These are phyloP conservation scores for Lutjanus argentimaculatus DNA, from an alignment of 2,797 vertebrate species.

Conservation along the genomic window DNA sequence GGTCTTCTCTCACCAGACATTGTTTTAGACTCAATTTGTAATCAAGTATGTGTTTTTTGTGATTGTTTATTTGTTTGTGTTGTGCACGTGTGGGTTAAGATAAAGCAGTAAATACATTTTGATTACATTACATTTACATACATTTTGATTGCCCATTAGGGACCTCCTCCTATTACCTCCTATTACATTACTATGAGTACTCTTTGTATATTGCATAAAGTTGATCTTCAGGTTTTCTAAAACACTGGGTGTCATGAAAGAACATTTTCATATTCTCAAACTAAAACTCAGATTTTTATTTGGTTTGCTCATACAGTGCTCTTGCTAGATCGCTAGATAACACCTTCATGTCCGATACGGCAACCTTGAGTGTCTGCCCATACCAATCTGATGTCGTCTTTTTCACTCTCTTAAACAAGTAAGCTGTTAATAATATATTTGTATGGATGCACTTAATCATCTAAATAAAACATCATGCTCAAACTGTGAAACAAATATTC, in stretches of 20 bases:
- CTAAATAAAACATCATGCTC: no score
- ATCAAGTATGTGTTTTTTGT: conserved; percentile 84
- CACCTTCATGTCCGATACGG: no score
- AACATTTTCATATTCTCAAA: not conserved
- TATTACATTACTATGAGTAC: not conserved
- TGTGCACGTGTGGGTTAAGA: not conserved
- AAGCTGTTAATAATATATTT: no score
- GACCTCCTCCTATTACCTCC: no score
- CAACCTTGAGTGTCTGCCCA: no score
- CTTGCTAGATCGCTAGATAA: not conserved
- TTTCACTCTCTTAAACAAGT: no score
- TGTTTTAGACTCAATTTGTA: conserved; percentile 91
- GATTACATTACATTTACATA: no score
- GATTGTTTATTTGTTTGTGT: not conserved
- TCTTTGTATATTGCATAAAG: conserved; percentile 5
- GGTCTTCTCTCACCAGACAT: conserved; percentile 83
- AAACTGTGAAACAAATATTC: no score
- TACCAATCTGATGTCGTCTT: no score
- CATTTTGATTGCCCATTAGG: conserved; percentile 12
- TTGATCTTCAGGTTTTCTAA: conserved; percentile 1
- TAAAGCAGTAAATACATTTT: not conserved
- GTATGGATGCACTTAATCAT: no score
- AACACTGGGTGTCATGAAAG: not conserved
- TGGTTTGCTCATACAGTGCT: not conserved
- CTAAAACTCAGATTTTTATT: not conserved